Base-by-base conservation (phyloP, 2,797 vertebrate genomes). In the Chelonia mydas region DNA sequence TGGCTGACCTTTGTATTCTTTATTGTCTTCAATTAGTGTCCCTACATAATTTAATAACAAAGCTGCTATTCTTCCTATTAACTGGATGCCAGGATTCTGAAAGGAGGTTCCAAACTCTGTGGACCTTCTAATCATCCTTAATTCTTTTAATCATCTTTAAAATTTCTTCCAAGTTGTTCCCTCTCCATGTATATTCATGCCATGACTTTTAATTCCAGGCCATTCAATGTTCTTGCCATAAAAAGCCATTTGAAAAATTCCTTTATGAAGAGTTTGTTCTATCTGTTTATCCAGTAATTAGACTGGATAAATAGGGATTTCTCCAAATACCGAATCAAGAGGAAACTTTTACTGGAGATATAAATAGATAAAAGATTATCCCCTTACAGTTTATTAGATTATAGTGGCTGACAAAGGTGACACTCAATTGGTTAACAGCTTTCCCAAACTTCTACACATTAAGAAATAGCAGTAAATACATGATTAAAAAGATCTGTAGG, bases 201-300 rank as follows among this genome's bases (percentile, higher is more conserved):
- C 87, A 92, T 92, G 93, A 94, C 55, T 96, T 98, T 93, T 93
- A 87, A 94, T 97, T 97, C 89, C 53, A 74, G 94, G 76, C 81
- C 88, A 86, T 94, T 97, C 88, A 79, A 95, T 98, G 97, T 90
- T 96, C 94, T 97, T 97, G 94, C 90, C 95, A 96, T 94, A 91
- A 96, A 94, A 96, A 95, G 92, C 77, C 51, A 95, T 96, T 90
- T 93, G 96, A 92, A 94, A 94, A 96, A 89, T 81, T 92, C 93
- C 91, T 95, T 87, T 28, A 96, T 91, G 88, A 95, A 95, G 23
- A 87, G 10, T 87, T 50, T 92, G 86, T 92, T 96, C 93, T 92
- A 94, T 96, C 86, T 89, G 95, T 96, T 97, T 98, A 97, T 95
- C 92, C 94, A 94, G 91, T 95, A 90, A 90, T 95, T 95, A 94